Evolutionary conservation across 2,888 invertebrate species (phyloP), one percentile per base, ranked within the genome.

Genomic region (Petrolisthes manimaculis): DNA sequence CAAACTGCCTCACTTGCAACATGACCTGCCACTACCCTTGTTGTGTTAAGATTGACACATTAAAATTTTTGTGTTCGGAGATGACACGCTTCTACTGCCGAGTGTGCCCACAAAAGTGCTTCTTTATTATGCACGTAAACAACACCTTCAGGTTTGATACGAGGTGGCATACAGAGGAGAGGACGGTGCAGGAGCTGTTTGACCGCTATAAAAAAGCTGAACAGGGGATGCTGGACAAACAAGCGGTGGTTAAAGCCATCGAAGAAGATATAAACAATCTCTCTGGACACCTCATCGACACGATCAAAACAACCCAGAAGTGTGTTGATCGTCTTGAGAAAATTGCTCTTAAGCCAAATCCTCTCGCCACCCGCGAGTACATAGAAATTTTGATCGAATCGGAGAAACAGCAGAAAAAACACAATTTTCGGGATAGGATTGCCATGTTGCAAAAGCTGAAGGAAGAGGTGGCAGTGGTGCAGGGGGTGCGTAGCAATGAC

Each of bases 1-100:
- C 92, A 1, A 92, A 92, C 86, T 92, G 92, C 77, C 80, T 90
- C 1, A 84, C 71, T 12, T 92, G 92, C 54, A 90, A 91, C 83
- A 77, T 79, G 18, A 92, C 92, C 0, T 92, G 92, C 67, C 92
- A 92, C 83, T 81, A 86, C 24, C 87, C 91, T 0, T 92, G 92
- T 89, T 14, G 0, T 1, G 88, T 91, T 83, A 54, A 89, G 8
- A 83, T 91, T 55, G 91, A 92, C 84, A 83, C 78, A 2, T 84
- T 90, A 8, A 92, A 92, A 81, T 6, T 5, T 14, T 1, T 18
- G 0, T 92, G 92, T 84, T 9, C 51, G 75, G 91, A 91, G 18
- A 85, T n/a, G n/a, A n/a, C 61, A 61, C 6, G 14, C 14, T 9
- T 9, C 5, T 51, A 37, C 51, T 91, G 91, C 55, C 78, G 21